A percentile compares a stretch with the other conserved stretches of the same genome.
These are phyloP conservation scores for Myrmecophaga tridactyla DNA, from an alignment of 2,113 vertebrate species.

Conservation along the genomic window DNA sequence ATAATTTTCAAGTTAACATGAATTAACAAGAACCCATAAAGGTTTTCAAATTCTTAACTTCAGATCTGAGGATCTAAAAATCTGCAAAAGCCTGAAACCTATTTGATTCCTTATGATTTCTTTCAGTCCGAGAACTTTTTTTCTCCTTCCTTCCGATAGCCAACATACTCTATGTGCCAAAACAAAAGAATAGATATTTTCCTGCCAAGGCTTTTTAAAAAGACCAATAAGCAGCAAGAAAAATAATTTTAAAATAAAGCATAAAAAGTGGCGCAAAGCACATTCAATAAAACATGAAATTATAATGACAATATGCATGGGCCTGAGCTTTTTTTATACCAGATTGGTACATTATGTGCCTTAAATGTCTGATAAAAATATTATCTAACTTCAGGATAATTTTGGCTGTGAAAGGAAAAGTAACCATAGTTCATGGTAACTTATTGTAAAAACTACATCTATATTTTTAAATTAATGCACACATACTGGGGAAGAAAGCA, in stretches of 20 bases:
- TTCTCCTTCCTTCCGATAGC: not conserved
- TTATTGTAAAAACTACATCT: not conserved
- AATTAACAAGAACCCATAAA: not conserved
- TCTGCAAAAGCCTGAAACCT: not conserved
- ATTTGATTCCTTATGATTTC: not conserved
- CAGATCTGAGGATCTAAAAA: not conserved
- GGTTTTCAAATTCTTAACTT: not conserved
- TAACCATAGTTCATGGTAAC: not conserved
- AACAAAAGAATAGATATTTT: not conserved
- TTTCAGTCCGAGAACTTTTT: not conserved
- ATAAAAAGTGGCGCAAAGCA: not conserved
- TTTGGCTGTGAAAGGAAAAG: constrained; percentile 16
- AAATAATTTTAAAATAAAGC: constrained; percentile 16
- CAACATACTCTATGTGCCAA: not conserved
- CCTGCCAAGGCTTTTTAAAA: not conserved
- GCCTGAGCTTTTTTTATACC: not conserved
- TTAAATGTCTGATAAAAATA: not conserved
- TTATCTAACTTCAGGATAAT: not conserved
- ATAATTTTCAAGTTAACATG: constrained; percentile 11
- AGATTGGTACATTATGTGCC: not conserved
- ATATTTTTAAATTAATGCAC: not conserved
- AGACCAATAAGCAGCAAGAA: not conserved
- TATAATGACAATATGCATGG: not conserved
- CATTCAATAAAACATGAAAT: not conserved
- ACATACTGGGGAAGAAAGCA: not conserved